Evolutionary conservation across 1,140 invertebrate genomes (phyloP).

Genomic region (Macrotrachela quadricornifera): DNA sequence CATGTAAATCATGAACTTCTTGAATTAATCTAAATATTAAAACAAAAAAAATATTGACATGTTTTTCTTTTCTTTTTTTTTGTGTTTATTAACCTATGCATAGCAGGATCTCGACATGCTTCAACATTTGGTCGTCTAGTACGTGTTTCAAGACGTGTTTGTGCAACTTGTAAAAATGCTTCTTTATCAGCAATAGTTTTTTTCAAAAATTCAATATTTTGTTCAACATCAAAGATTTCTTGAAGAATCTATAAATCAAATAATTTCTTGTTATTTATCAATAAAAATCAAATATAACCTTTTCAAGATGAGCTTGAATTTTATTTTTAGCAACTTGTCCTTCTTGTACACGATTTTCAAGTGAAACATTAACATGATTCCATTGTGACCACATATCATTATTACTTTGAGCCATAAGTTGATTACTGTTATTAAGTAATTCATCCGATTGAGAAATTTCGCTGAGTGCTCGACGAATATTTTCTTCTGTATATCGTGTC

Average conservation of each 20-base stretch:
- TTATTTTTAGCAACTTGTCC: constrained; percentile 39
- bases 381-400: constrained; percentile 72
- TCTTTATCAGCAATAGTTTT: constrained; percentile 30
- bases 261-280: neutral
- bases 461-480: constrained; percentile 57
- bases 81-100: constrained; percentile 40
- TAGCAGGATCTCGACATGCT: constrained; percentile 60
- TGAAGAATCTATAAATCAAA: constrained; percentile 44
- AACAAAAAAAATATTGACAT: constrained; percentile 10
- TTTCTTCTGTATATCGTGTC: constrained; percentile 61
- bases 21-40: constrained; percentile 14
- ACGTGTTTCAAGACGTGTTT: constrained; percentile 61
- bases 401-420: constrained; percentile 33
- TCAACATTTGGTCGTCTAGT: constrained; percentile 63
- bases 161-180: constrained; percentile 46
- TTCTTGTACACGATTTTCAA: constrained; percentile 26
- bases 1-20: constrained; percentile 27
- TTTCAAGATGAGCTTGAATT: constrained; percentile 58
- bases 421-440: constrained; percentile 34
- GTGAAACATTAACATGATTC: constrained; percentile 39
- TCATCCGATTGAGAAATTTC: constrained; percentile 59
- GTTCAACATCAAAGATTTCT: constrained; percentile 58
- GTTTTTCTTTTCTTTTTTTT: neutral
- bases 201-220: constrained; percentile 31
- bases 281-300: constrained; percentile 33